Percentiles rank a stretch among this genome's conserved stretches.
Conservation (phyloP, 2,888 invertebrate genomes). For the Trissolcus brochymenae region DNA sequence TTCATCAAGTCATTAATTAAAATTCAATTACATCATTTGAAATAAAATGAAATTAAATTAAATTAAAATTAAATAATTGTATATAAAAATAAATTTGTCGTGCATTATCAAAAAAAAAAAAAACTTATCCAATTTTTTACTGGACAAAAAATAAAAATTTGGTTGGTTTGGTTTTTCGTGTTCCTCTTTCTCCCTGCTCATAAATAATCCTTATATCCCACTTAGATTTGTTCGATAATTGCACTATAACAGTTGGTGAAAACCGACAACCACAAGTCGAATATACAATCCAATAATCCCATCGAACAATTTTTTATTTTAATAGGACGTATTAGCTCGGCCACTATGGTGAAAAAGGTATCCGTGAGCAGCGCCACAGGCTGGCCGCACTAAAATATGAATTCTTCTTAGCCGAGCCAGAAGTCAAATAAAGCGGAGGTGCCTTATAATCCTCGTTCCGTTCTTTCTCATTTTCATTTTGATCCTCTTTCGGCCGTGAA, state of each 20-base stretch:
- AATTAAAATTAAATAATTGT: no score
- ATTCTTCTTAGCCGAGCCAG: conserved; percentile 32
- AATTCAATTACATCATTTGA: no score
- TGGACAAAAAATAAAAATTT: not conserved
- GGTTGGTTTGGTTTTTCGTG: not conserved
- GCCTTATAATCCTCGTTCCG: conserved; percentile 38
- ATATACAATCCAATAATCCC: conserved; percentile 40
- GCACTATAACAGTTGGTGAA: not conserved
- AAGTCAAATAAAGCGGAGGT: conserved; percentile 43
- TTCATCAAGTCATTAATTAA: no score
- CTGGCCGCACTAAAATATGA: conserved; percentile 45
- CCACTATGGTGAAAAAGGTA: conserved; percentile 1
- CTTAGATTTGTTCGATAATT: conserved; percentile 16
- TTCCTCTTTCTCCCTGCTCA: not conserved
- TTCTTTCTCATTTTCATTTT: conserved; percentile 47
- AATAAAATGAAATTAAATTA: no score
- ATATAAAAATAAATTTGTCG: no score
- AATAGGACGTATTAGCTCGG: conserved; percentile 40
- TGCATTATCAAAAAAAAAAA: no score
- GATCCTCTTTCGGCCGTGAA: conserved; percentile 39
- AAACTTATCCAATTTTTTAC: no score
- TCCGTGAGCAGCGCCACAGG: conserved; percentile 15
- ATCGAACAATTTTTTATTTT: conserved; percentile 42
- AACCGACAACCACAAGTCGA: not conserved
- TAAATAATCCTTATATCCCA: conserved; percentile 14